Percentiles rank a stretch among this genome's conserved stretches.
phyloP scores from a whole-genome alignment of 1,140 invertebrate species.

The Drosophila arawakana region DNA sequence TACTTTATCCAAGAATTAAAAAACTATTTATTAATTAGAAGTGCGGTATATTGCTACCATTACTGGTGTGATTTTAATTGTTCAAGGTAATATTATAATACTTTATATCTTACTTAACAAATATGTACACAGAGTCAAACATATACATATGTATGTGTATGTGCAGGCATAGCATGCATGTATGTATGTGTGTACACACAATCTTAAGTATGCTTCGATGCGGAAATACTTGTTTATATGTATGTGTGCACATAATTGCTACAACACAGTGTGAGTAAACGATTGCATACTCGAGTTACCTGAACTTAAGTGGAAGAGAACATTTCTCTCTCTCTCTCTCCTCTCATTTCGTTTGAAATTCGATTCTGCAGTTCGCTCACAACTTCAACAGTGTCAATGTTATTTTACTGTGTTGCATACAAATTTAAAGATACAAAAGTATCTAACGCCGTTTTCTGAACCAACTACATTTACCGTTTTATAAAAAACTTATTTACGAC shows the following conservation, averaged over 20 bases:
- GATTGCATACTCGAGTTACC: slow-evolving; percentile 25
- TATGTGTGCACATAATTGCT: slow-evolving; percentile 10
- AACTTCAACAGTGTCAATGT: slow-evolving; percentile 24
- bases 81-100: slow-evolving; percentile 21
- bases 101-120: slow-evolving; percentile 21
- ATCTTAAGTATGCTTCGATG: slow-evolving; percentile 30
- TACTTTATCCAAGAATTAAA: background rate
- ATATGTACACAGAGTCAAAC: background rate
- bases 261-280: slow-evolving; percentile 23
- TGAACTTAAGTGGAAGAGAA: slow-evolving; percentile 14
- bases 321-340: background rate
- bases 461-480: no score
- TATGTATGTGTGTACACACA: background rate
- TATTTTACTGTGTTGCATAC: background rate
- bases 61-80: slow-evolving; percentile 13
- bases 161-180: no score
- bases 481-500: no score
- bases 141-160: no score
- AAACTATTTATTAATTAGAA: background rate
- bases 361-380: background rate
- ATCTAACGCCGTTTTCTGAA: background rate
- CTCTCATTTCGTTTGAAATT: background rate
- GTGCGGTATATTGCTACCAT: background rate
- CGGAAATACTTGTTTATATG: slow-evolving; percentile 35
- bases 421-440: background rate